These are phyloP conservation scores for Linyphia triangularis DNA, from an alignment of 2,888 invertebrate genomes.

Conservation along the genomic window DNA sequence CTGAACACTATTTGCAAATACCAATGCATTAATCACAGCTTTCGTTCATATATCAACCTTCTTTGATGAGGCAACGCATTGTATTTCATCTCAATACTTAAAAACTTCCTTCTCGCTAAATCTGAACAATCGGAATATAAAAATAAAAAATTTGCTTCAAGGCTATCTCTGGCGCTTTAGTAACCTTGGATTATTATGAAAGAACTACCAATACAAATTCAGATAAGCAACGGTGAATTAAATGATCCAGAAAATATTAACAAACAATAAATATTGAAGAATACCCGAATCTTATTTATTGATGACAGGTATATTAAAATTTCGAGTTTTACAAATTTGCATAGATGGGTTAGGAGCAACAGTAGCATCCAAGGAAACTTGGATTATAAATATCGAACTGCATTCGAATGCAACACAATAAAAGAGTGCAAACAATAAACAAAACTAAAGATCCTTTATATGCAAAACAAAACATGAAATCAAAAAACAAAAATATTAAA, in stretches of 20 bases:
- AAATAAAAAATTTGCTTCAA: neutral
- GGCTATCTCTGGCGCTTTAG: neutral
- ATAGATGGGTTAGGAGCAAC: no score
- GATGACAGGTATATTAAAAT: neutral
- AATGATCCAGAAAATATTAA: neutral
- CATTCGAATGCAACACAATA: neutral
- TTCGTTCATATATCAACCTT: no score
- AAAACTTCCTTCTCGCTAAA: neutral
- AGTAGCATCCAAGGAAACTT: no score
- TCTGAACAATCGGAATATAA: neutral
- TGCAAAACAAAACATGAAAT: neutral
- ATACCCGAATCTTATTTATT: neutral
- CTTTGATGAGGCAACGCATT: neutral
- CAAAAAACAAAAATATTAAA: neutral
- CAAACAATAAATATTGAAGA: neutral
- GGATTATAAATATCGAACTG: no score
- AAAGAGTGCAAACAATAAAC: neutral
- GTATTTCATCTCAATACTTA: neutral
- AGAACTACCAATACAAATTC: neutral
- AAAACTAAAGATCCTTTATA: neutral
- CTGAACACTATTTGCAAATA: no score
- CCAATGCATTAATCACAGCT: no score
- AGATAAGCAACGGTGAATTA: neutral
- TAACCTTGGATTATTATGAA: conserved; percentile 3
- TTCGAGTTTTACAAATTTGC: neutral